These are phyloP conservation scores for Arrhopalites spinosus DNA, from an alignment of 2,888 invertebrate species.

Conservation along the genomic window DNA sequence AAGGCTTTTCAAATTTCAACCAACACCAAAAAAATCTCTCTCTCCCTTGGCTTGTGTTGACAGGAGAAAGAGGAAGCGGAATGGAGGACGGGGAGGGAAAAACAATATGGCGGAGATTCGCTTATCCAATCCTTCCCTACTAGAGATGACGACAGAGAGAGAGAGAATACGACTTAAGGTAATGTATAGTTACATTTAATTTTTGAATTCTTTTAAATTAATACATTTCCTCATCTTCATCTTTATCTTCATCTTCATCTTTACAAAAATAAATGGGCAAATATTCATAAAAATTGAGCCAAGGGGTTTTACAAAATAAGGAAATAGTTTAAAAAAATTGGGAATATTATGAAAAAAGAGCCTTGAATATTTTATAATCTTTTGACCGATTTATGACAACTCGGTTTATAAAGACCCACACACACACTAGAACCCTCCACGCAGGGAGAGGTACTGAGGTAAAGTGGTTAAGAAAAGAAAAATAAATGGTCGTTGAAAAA, in stretches of 20 bases:
- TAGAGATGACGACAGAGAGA: background rate
- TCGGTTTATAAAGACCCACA: background rate
- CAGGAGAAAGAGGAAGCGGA: background rate
- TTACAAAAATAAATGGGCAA: background rate
- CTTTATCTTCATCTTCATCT: background rate
- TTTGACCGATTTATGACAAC: constrained; percentile 4
- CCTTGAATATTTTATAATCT: constrained; percentile 10
- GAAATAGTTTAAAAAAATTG: background rate
- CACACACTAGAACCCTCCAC: background rate
- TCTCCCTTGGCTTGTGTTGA: background rate
- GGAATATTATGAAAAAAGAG: background rate
- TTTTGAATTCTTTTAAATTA: background rate
- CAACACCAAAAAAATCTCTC: background rate
- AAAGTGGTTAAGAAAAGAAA: background rate
- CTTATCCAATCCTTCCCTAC: background rate
- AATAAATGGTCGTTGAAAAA: background rate
- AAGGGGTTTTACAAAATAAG: background rate
- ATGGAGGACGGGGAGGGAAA: background rate
- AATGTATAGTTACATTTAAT: background rate
- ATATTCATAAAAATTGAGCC: background rate
- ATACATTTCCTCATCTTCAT: background rate
- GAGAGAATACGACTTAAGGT: background rate
- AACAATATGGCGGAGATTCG: background rate
- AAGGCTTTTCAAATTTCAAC: constrained; percentile 6
- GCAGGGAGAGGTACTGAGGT: background rate